Percentiles rank a stretch among this genome's conserved stretches.
phyloP scores from a whole-genome alignment of 1,140 invertebrate species.

The Leguminivora glycinivorella region DNA sequence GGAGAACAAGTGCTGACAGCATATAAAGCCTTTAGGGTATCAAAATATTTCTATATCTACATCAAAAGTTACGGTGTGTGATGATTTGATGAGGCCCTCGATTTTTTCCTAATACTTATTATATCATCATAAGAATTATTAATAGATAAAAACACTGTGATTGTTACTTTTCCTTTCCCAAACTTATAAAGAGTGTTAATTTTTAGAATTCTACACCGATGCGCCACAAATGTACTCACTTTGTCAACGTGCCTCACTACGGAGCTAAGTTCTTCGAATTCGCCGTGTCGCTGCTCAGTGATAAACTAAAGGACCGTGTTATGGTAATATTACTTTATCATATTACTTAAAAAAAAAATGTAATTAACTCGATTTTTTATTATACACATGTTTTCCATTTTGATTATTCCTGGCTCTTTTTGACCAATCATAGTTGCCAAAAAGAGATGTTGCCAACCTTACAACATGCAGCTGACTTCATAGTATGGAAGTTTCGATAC shows the following conservation, averaged over 20 bases:
- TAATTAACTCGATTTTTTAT: no score
- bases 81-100: no score
- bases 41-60: no score
- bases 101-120: no score
- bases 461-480: constrained; percentile 15
- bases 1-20: no score
- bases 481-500: not conserved
- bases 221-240: constrained; percentile 91
- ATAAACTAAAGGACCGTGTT: constrained; percentile 88
- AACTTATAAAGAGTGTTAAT: constrained; percentile 35
- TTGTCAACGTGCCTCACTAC: constrained; percentile 88
- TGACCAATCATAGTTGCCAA: not conserved
- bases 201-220: constrained; percentile 91
- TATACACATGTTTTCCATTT: not conserved
- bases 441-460: not conserved
- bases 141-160: no score
- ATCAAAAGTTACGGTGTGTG: no score
- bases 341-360: no score
- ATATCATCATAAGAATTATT: no score
- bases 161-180: not conserved
- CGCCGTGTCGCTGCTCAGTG: constrained; percentile 86
- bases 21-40: no score
- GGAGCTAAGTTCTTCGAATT: constrained; percentile 90
- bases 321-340: constrained; percentile 78
- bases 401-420: not conserved